Evolutionary conservation across 1,140 invertebrate genomes (phyloP), one percentile per base, ranked within the genome.

Genomic region (Odontomachus brunneus): DNA sequence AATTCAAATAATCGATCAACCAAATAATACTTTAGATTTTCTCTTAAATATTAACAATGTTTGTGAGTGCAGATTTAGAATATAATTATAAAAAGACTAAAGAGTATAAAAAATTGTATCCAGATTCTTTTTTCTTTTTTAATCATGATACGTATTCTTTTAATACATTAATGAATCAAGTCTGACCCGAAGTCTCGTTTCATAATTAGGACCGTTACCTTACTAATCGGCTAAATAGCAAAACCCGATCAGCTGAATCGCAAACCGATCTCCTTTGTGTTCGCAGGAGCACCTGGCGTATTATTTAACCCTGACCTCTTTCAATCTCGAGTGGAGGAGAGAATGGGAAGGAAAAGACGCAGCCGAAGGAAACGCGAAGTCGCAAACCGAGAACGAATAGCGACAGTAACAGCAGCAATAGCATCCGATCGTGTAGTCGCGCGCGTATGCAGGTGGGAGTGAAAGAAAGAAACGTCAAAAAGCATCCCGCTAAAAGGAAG

Each of bases 311-410:
- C 60, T 48, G 24, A 33, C 24, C 29, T 57, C 73, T 65, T 76
- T 83, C 49, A 62, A 51, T 73, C 53, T 49, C 24, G 33, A 71
- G 51, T 60, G 62, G 62, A 62, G 48, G 55, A 71, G 55, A 84
- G 48, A 71, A 86, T 82, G 81, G 69, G 66, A 88, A 82, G 69
- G 82, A 85, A 72, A 67, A 84, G 83, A 63, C 15, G 65, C 19
- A 73, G 44, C 51, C 44, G 75, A 57, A 86, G 82, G 19, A 74
- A 84, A 84, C 55, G 82, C 80, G 74, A 76, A 63, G 14, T 66
- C 12, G 80, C 76, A 59, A 55, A 48, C 22, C 38, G 29, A 24
- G 57, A 60, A 49, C 29, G 63, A 60, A 44, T n/a, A 33, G 5
- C 44, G 5, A n/a, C 24, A 44, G 38, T 0, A 38, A 14, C n/a